phyloP scores from a whole-genome alignment of 2,113 vertebrate species.

The Gavia stellata region DNA sequence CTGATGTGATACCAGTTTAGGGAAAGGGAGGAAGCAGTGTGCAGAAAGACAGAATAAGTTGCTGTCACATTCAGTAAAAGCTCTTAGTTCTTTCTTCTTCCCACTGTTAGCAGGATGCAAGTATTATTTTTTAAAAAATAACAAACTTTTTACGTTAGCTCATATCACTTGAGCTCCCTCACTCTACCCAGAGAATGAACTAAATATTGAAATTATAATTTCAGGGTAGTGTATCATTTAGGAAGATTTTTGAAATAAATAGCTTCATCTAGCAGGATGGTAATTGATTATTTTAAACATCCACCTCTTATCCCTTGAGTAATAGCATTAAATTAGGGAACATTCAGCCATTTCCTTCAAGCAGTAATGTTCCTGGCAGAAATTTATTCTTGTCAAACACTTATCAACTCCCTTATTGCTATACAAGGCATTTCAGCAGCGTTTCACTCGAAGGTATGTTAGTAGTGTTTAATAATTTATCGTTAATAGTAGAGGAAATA shows the following conservation, averaged over 20 bases:
- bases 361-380: background rate
- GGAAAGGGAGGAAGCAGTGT: background rate
- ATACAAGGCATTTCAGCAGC: background rate
- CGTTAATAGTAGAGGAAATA: background rate
- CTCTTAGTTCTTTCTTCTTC: background rate
- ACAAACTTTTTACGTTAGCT: background rate
- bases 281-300: background rate
- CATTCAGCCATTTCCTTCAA: background rate
- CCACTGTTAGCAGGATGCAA: background rate
- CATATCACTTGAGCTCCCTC: background rate
- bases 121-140: background rate
- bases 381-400: background rate
- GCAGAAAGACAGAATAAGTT: background rate
- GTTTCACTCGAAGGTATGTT: background rate
- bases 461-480: background rate
- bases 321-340: background rate
- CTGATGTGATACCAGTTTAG: background rate
- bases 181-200: background rate
- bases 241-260: background rate
- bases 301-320: background rate
- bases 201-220: background rate
- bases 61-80: background rate
- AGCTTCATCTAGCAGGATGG: background rate
- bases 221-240: background rate
- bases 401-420: background rate